These are phyloP conservation scores for Erannis defoliaria DNA, from an alignment of 2,888 invertebrate genomes.

Conservation along the genomic window DNA sequence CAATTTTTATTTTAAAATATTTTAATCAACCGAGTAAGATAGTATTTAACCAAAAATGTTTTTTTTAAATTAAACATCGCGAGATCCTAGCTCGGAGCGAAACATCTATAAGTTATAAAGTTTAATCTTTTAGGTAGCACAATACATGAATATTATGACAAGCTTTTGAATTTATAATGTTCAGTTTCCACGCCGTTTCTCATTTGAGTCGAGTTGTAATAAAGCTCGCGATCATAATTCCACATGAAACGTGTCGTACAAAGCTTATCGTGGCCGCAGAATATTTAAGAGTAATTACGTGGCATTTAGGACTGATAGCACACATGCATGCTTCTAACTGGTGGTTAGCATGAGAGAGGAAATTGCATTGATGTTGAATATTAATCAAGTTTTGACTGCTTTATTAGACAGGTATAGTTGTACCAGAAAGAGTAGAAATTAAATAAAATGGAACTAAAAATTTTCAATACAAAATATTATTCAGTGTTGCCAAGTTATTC, in stretches of 20 bases:
- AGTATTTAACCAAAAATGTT: too few species aligned
- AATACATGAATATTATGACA: too few species aligned
- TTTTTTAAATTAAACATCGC: too few species aligned
- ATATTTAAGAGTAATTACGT: slow-evolving; percentile 26
- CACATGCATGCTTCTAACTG: slow-evolving; percentile 20
- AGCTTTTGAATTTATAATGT: background rate
- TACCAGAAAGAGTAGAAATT: background rate
- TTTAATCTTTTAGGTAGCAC: too few species aligned
- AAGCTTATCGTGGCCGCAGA: slow-evolving; percentile 30
- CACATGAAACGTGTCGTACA: slow-evolving; percentile 25
- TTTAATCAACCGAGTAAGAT: too few species aligned
- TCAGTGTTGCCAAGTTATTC: too few species aligned
- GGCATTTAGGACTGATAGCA: slow-evolving; percentile 28
- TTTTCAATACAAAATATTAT: too few species aligned
- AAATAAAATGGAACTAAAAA: too few species aligned
- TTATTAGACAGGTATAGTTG: background rate
- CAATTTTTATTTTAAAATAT: too few species aligned
- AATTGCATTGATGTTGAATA: slow-evolving; percentile 8
- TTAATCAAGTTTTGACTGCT: background rate
- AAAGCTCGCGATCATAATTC: slow-evolving; percentile 21
- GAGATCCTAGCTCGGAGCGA: too few species aligned
- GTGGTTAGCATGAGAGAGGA: slow-evolving; percentile 6
- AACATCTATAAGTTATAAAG: too few species aligned
- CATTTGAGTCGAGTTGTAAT: slow-evolving; percentile 15
- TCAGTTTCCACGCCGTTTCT: background rate